Conservation (phyloP, 2,797 vertebrate species). For the Trachops cirrhosus region DNA sequence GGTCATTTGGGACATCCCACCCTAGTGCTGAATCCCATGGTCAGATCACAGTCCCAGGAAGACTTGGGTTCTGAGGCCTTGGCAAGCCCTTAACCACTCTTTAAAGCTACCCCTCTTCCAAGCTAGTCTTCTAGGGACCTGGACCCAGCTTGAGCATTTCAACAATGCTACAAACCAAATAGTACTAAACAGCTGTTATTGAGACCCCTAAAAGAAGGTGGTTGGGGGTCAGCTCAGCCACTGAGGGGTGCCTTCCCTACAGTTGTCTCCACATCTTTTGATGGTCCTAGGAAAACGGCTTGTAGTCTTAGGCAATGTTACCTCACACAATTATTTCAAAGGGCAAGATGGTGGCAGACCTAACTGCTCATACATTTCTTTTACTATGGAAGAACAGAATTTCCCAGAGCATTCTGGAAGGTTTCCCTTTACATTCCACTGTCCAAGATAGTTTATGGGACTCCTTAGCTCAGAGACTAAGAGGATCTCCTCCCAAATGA, state of each 20-base stretch:
- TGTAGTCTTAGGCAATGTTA: neutral
- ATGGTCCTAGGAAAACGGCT: neutral
- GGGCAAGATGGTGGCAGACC: neutral
- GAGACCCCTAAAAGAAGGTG: neutral
- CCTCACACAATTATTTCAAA: neutral
- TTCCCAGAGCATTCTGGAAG: neutral
- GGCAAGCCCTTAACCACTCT: neutral
- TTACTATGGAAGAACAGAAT: neutral
- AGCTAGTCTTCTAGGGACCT: neutral
- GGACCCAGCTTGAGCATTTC: neutral
- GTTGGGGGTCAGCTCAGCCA: neutral
- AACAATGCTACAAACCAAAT: neutral
- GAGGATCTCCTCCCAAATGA: neutral
- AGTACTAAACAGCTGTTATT: neutral
- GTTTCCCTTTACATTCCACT: neutral
- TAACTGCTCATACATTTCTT: neutral
- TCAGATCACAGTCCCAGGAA: neutral
- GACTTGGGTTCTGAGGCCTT: neutral
- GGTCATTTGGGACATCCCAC: neutral
- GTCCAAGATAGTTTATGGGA: neutral
- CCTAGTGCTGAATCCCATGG: neutral
- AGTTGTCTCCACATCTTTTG: neutral
- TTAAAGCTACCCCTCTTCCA: neutral
- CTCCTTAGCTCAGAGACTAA: neutral
- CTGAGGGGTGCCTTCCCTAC: neutral